Base-by-base conservation (phyloP, 2,113 vertebrate species). In the Rhombomys opimus region DNA sequence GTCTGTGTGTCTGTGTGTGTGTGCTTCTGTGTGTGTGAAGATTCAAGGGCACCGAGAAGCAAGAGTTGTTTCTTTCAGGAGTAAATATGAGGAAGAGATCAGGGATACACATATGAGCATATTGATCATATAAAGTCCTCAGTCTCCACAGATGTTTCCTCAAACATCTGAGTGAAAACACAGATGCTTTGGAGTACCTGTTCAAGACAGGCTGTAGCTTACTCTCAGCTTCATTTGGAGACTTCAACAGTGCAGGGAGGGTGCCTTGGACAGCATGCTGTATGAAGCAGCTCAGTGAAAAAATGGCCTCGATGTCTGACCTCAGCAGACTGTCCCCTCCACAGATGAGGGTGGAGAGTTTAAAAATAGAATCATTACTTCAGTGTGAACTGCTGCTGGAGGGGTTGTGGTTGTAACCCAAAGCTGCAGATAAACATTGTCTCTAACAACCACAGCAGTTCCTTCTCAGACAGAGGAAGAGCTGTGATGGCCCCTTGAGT, bases 111-210 rank as follows among this genome's bases (percentile, higher is more conserved):
- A n/a, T 20, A 30, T 23, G 63, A 72, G 5, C 30, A 70, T 76
- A 65, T 17, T 32, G 77, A 20, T 35, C 30, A 54, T 10, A 32
- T 15, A 27, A 52, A 54, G 27, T 52, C 50, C 12, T 14, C 2
- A 22, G 25, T 27, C 35, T 35, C n/a, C 50, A 67, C 38, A 63
- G 32, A 89, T 15, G 41, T 54, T 57, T 72, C 92, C 75, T 30
- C 80, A 89, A 76, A 94, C 41, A 46, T 63, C 63, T 22, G 50
- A 84, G 77, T 73, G 57, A 90, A 68, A 93, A 77, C 50, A 70
- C 52, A 73, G 70, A 85, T 6, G 1, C 0, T 2, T 22, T 73
- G 54, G 20, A 61, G 23, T 89, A 46, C 35, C 65, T 50, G 13
- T 50, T 81, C 38, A 76, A 81, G 38, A 13, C 15, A 35, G 32